phyloP scores from a whole-genome alignment of 2,888 invertebrate species.

The Baccha elongata region DNA sequence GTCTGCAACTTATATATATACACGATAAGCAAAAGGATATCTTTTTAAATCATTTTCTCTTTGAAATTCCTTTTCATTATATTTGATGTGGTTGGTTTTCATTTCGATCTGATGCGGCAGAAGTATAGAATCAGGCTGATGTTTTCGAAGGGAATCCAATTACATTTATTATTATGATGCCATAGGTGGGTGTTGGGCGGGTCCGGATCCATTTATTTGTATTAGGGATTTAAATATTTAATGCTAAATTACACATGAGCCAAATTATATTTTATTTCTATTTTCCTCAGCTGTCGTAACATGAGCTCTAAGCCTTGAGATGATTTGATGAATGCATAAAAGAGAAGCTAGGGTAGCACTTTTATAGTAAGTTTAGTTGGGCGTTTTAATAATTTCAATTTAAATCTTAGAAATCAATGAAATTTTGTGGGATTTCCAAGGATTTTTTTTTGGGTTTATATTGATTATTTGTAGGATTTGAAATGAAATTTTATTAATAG shows the following conservation, averaged over 20 bases:
- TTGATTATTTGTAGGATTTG: not conserved
- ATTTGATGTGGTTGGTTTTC: constrained; percentile 38
- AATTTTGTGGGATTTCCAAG: too few species aligned
- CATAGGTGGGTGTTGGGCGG: not conserved
- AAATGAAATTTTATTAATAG: too few species aligned
- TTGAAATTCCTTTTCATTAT: constrained; percentile 65
- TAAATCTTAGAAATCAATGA: not conserved
- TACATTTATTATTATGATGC: not conserved
- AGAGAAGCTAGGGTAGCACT: not conserved
- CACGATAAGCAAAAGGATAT: constrained; percentile 53
- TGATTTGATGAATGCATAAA: constrained; percentile 40
- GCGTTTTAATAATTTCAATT: constrained; percentile 6
- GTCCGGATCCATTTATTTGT: constrained; percentile 25
- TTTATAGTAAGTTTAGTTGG: not conserved
- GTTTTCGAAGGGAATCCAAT: not conserved
- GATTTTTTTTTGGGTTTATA: not conserved
- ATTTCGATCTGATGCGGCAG: constrained; percentile 5
- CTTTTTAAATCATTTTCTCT: constrained; percentile 61
- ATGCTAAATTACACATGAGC: constrained; percentile 52
- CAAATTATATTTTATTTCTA: constrained; percentile 14
- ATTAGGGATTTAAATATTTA: constrained; percentile 62
- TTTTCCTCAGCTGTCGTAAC: constrained; percentile 19
- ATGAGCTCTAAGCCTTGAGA: constrained; percentile 22
- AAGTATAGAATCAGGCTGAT: not conserved
- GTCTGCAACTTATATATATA: constrained; percentile 9